Conservation (phyloP, 1,140 invertebrate species). For the Heliothis virescens region DNA sequence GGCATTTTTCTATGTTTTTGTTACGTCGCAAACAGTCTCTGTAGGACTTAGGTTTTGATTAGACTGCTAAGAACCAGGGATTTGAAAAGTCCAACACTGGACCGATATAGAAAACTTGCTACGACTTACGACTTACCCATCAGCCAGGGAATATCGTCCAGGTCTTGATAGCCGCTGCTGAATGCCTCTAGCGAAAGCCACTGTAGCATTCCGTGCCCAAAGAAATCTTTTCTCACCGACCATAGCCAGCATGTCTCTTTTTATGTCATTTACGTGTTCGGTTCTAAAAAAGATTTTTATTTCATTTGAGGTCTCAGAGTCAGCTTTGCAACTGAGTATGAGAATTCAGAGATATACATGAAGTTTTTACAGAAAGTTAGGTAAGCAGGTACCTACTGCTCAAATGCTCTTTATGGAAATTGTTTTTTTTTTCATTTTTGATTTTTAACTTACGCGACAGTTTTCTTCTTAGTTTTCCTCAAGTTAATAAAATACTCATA, state of each 20-base stretch:
- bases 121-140: slow-evolving; percentile 60
- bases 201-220: slow-evolving; percentile 78
- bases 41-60: too few relatives aligned
- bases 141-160: slow-evolving; percentile 68
- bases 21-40: too few relatives aligned
- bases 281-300: slow-evolving; percentile 43
- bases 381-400: too few relatives aligned
- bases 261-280: slow-evolving; percentile 60
- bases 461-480: slow-evolving; percentile 71
- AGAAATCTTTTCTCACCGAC: slow-evolving; percentile 70
- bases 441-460: slow-evolving; percentile 59
- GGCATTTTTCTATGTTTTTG: too few relatives aligned
- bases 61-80: too few relatives aligned
- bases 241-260: slow-evolving; percentile 68
- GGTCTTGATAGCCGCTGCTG: slow-evolving; percentile 73
- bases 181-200: slow-evolving; percentile 77
- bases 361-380: too few relatives aligned
- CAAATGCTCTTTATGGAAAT: too few relatives aligned
- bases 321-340: too few relatives aligned
- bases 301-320: neutral
- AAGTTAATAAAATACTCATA: slow-evolving; percentile 80
- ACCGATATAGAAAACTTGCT: too few relatives aligned
- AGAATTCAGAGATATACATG: too few relatives aligned
- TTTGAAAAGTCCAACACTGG: too few relatives aligned
- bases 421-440: neutral